Percentiles rank a stretch among this genome's conserved stretches.
phyloP scores from a whole-genome alignment of 2,888 invertebrate genomes.

The Bruchidius siliquastri region DNA sequence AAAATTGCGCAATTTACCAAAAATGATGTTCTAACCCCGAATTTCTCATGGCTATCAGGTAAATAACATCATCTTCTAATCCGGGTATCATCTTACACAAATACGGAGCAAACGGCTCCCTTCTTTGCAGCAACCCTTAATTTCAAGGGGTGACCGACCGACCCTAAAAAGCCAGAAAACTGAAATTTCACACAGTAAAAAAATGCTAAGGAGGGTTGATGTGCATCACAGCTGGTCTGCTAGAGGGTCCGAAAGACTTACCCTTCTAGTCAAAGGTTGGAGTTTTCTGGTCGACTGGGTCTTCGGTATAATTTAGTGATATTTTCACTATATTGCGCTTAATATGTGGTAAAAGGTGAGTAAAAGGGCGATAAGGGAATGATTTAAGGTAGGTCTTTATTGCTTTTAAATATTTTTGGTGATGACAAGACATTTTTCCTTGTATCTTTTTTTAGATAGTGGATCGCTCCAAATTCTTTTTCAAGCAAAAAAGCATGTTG shows the following conservation, averaged over 20 bases:
- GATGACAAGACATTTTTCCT: background rate
- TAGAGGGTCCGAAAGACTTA: constrained; percentile 8
- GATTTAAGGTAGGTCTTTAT: constrained; percentile 16
- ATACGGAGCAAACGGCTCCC: constrained; percentile 26
- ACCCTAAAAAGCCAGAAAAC: constrained; percentile 38
- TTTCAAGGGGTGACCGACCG: constrained; percentile 30
- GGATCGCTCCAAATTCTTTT: no score
- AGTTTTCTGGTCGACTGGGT: background rate
- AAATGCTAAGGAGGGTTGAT: constrained; percentile 27
- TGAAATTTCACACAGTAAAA: constrained; percentile 43
- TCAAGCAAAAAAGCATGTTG: no score
- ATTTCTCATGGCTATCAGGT: constrained; percentile 36
- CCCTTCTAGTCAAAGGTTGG: background rate
- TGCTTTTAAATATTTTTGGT: constrained; percentile 10
- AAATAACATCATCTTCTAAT: constrained; percentile 41
- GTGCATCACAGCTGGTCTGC: constrained; percentile 9
- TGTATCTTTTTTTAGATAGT: no score
- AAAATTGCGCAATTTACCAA: constrained; percentile 37
- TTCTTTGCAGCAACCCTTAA: constrained; percentile 30
- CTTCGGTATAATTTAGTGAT: constrained; percentile 32
- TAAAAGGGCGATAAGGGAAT: constrained; percentile 11
- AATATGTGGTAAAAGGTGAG: constrained; percentile 41
- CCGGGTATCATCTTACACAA: constrained; percentile 44
- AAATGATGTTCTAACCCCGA: constrained; percentile 31
- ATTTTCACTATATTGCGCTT: constrained; percentile 40